Evolutionary conservation across 2,797 vertebrate genomes (phyloP).

Genomic region (Eutrigla gurnardus): DNA sequence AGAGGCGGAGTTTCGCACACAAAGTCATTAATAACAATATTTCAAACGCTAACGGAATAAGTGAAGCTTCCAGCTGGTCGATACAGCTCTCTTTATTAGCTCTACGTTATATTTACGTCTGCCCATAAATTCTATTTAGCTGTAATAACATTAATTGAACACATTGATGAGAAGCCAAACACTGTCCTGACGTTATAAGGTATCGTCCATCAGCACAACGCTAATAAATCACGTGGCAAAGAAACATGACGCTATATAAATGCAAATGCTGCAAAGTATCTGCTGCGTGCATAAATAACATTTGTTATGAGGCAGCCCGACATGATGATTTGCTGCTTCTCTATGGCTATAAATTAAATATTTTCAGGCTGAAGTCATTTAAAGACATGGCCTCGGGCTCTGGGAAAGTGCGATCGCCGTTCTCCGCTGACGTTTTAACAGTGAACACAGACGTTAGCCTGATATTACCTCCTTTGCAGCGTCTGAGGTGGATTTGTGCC

Average conservation of each 20-base stretch:
- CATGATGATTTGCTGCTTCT: neutral
- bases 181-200: too few species aligned
- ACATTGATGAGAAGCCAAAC: too few species aligned
- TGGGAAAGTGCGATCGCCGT: neutral
- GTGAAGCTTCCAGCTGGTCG: too few species aligned
- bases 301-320: neutral
- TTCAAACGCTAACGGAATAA: too few species aligned
- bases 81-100: too few species aligned
- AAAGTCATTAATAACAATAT: too few species aligned
- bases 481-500: slow-evolving; percentile 23
- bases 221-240: neutral
- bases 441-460: neutral
- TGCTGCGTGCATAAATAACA: neutral
- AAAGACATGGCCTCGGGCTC: neutral
- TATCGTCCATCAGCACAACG: too few species aligned
- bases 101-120: too few species aligned
- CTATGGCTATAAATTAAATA: neutral
- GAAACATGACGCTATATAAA: neutral
- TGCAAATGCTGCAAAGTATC: too few species aligned
- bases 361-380: neutral
- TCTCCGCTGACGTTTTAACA: neutral
- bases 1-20: too few species aligned
- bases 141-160: too few species aligned
- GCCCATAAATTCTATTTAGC: too few species aligned
- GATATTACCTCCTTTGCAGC: neutral